phyloP scores from a whole-genome alignment of 37 sponge, comb jelly and placozoan genomes.

The Corticium candelabrum region DNA sequence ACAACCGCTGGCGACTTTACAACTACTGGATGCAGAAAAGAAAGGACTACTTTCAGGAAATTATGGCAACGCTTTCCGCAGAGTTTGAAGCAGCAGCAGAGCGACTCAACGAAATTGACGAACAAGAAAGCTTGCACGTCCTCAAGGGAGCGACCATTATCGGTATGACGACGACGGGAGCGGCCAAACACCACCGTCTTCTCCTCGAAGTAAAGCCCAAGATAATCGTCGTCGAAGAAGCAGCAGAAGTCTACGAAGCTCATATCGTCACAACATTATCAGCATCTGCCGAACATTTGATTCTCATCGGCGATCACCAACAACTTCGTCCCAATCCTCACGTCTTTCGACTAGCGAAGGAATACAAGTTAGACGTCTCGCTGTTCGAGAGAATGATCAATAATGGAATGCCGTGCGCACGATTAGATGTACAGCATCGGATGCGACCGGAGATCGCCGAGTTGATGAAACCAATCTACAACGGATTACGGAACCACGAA shows the following conservation, averaged over 20 bases:
- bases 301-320: constrained; percentile 94
- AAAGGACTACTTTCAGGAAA: background rate
- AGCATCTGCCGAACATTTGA: constrained; percentile 67
- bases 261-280: constrained; percentile 72
- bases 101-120: background rate
- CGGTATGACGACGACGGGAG: constrained; percentile 92
- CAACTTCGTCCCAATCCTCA: constrained; percentile 84
- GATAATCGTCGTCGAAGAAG: constrained; percentile 88
- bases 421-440: constrained; percentile 70
- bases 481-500: constrained; percentile 19
- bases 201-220: constrained; percentile 60
- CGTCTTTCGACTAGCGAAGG: constrained; percentile 50
- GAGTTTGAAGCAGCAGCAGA: background rate
- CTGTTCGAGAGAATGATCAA: constrained; percentile 72
- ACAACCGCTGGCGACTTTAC: constrained; percentile 45
- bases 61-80: background rate
- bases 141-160: constrained; percentile 31
- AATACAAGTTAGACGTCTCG: constrained; percentile 73
- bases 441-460: constrained; percentile 81
- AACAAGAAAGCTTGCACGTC: background rate
- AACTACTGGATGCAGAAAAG: constrained; percentile 42
- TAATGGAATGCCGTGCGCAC: constrained; percentile 57
- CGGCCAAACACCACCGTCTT: constrained; percentile 69
- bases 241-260: constrained; percentile 88
- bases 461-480: constrained; percentile 23